phyloP scores from a whole-genome alignment of 2,797 vertebrate genomes.

The Pseudopleuronectes americanus region DNA sequence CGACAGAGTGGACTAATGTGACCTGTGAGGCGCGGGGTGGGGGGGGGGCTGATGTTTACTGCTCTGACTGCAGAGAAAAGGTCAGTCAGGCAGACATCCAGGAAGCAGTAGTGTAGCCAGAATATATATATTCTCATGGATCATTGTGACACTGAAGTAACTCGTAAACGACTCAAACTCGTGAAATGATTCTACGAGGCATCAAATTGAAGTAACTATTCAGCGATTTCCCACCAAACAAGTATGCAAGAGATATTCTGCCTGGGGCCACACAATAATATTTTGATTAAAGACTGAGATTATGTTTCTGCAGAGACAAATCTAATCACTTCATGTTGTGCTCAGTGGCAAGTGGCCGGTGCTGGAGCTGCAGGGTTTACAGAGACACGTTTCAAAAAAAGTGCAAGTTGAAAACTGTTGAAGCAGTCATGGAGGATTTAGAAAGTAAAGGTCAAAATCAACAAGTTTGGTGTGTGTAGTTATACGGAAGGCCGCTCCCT shows the following conservation, averaged over 20 bases:
- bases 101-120: not conserved
- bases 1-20: slow-evolving; percentile 37
- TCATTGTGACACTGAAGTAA: slow-evolving; percentile 15
- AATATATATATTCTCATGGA: slow-evolving; percentile 12
- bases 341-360: too few relatives aligned
- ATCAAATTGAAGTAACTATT: not conserved
- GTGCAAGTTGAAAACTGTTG: not conserved
- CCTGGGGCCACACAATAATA: not conserved
- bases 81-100: slow-evolving; percentile 15
- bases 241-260: not conserved
- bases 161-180: too few relatives aligned
- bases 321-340: too few relatives aligned
- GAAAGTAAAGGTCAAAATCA: slow-evolving; percentile 11
- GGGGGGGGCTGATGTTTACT: slow-evolving; percentile 4
- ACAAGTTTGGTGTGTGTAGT: slow-evolving; percentile 16
- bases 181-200: too few relatives aligned
- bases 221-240: slow-evolving; percentile 1
- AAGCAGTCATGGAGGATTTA: not conserved
- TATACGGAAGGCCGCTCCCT: slow-evolving; percentile 52
- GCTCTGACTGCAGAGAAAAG: slow-evolving; percentile 16
- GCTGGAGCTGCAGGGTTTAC: too few relatives aligned
- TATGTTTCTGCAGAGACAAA: not conserved
- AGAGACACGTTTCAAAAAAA: too few relatives aligned
- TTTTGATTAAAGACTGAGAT: too few relatives aligned
- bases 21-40: not conserved